Evolutionary conservation across 2,888 invertebrate species (phyloP).

Genomic region (Polymixis flavicincta): DNA sequence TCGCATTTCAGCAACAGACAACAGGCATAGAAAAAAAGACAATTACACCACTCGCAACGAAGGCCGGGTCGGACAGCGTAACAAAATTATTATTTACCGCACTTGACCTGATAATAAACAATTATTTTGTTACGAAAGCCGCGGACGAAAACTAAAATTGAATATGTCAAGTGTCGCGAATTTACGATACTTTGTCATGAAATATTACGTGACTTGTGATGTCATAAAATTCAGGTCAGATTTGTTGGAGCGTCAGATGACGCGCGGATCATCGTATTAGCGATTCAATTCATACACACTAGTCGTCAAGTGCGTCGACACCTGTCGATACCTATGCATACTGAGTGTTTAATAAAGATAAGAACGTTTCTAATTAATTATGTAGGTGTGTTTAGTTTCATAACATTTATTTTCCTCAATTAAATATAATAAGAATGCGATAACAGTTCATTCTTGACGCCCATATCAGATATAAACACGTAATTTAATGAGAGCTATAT

Average conservation of each 20-base stretch:
- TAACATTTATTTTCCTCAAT: conserved; percentile 31
- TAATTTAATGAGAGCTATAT: conserved; percentile 26
- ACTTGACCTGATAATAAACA: conserved; percentile 72
- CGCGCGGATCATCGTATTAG: conserved; percentile 39
- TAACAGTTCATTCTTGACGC: conserved; percentile 23
- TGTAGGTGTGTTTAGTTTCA: not conserved
- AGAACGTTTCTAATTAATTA: conserved; percentile 7
- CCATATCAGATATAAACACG: conserved; percentile 21
- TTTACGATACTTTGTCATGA: conserved; percentile 47
- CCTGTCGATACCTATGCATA: conserved; percentile 32
- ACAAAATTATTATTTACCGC: conserved; percentile 68
- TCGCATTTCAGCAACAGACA: conserved; percentile 48
- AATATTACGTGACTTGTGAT: conserved; percentile 48
- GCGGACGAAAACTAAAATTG: conserved; percentile 43
- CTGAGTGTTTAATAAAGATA: conserved; percentile 14
- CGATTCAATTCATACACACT: conserved; percentile 18
- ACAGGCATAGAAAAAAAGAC: conserved; percentile 56
- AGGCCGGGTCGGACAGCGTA: conserved; percentile 63
- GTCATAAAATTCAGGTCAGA: conserved; percentile 33
- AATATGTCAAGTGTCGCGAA: conserved; percentile 36
- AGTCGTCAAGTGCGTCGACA: conserved; percentile 23
- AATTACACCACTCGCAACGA: conserved; percentile 57
- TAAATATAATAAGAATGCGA: conserved; percentile 27
- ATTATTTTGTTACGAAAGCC: conserved; percentile 60
- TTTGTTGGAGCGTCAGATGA: conserved; percentile 37